A percentile compares a stretch with the other conserved stretches of the same genome.
Evolutionary conservation across 2,113 vertebrate species (phyloP).

Genomic region (Pipra filicauda): DNA sequence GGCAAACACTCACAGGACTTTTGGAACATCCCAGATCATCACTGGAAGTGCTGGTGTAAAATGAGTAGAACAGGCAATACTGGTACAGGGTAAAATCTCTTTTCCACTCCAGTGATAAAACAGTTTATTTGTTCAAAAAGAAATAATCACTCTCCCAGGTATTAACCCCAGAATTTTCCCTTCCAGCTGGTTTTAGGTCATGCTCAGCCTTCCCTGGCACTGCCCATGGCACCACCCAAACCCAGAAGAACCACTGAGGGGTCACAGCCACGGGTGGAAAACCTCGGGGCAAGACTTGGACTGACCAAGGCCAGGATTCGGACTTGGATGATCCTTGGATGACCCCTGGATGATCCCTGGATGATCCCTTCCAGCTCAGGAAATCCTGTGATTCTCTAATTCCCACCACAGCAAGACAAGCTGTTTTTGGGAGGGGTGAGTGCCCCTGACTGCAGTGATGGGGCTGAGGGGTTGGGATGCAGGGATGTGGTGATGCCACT

Average conservation of each 20-base stretch:
- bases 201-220: neutral
- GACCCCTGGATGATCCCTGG: neutral
- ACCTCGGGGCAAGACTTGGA: too few species aligned
- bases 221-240: neutral
- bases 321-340: neutral
- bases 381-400: neutral
- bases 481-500: fast-evolving
- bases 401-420: fast-evolving
- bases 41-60: fast-evolving
- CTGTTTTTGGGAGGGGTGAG: neutral
- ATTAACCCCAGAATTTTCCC: neutral
- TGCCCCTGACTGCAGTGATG: fast-evolving
- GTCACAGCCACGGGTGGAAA: neutral
- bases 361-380: neutral
- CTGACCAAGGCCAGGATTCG: neutral
- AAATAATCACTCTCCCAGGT: neutral
- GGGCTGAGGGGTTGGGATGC: neutral
- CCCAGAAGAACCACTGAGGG: neutral
- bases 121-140: neutral
- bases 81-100: fast-evolving
- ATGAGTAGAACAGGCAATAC: fast-evolving
- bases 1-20: neutral
- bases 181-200: fast-evolving
- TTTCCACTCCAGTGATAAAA: fast-evolving
- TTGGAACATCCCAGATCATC: neutral